Conservation (phyloP, 1,140 invertebrate genomes). For the Neodiprion pinetum region DNA sequence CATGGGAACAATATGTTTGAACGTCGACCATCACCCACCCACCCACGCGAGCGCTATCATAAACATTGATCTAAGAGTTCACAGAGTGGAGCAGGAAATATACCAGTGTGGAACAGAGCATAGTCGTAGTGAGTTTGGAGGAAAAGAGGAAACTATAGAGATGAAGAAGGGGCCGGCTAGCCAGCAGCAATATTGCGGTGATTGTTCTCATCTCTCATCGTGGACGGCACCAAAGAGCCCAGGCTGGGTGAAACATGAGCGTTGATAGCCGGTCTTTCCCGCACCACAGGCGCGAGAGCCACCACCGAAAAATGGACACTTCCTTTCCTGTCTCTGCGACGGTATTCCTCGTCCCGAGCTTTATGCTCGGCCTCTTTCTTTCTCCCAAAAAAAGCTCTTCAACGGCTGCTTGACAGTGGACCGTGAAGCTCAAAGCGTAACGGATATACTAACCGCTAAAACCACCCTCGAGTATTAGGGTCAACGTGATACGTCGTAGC, state of each 20-base stretch:
- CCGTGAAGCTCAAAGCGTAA: too few species aligned
- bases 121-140: background rate
- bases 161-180: background rate
- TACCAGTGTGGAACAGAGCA: background rate
- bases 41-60: background rate
- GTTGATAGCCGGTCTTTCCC: background rate
- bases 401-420: too few species aligned
- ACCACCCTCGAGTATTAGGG: too few species aligned
- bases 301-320: conserved; percentile 31
- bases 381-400: background rate
- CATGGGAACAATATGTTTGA: conserved; percentile 3
- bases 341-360: too few species aligned
- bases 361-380: background rate
- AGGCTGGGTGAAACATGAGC: background rate
- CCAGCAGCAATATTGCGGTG: conserved; percentile 33
- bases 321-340: background rate
- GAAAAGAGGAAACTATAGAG: background rate
- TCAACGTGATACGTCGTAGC: too few species aligned
- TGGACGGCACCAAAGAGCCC: conserved; percentile 17
- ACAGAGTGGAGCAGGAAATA: background rate
- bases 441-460: too few species aligned
- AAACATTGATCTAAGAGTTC: conserved; percentile 12
- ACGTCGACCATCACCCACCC: background rate
- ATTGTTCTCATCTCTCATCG: conserved; percentile 38
- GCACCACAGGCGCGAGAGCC: conserved; percentile 19